Evolutionary conservation across 2,113 vertebrate genomes (phyloP), one percentile per base, ranked within the genome.

Genomic region (Cnemophilus loriae): DNA sequence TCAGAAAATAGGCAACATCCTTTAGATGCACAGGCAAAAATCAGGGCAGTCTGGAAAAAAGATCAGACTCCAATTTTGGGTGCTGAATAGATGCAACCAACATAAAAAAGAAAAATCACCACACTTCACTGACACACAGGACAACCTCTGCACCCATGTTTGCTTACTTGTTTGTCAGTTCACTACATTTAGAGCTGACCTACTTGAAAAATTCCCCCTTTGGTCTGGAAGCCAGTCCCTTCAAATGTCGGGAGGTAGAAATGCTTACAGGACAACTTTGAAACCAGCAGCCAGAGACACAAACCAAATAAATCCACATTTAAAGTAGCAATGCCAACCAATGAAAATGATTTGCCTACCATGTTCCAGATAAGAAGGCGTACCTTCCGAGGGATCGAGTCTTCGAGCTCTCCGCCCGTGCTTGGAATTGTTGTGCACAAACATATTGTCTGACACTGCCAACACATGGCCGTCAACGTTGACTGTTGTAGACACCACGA

Each of bases 371-470:
- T 99, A 99, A 98, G 98, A 99, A 94, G 98, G 98, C 91, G 98
- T 99, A 97, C 99, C 98, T 98, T 99, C 99, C 82, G 99, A 99
- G 76, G 99, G 99, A 98, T 99, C 99, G 55, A 99, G 98, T 95
- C 99, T 98, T 94, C 99, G 98, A 96, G 99, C 99, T 97, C 99
- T 98, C 96, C 99, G 98, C 96, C 99, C 99, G 0, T 99, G 99
- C 96, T 99, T 99, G 91, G 99, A 99, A 98, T 99, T 99, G 98
- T 99, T 99, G 97, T 99, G 99, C 86, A 99, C 99, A 96, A 99
- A 99, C 99, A 99, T 99, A 96, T 99, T 99, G 98, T 99, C 99
- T 41, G 99, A 99, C 97, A 99, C 99, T 33, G 99, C 99, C 84
- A 99, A 97, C 96, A 99, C 98, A 50, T 99, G 99, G 92, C 99